These are phyloP conservation scores for Rhyacophila evoluta DNA, from an alignment of 2,888 invertebrate species.

Conservation along the genomic window DNA sequence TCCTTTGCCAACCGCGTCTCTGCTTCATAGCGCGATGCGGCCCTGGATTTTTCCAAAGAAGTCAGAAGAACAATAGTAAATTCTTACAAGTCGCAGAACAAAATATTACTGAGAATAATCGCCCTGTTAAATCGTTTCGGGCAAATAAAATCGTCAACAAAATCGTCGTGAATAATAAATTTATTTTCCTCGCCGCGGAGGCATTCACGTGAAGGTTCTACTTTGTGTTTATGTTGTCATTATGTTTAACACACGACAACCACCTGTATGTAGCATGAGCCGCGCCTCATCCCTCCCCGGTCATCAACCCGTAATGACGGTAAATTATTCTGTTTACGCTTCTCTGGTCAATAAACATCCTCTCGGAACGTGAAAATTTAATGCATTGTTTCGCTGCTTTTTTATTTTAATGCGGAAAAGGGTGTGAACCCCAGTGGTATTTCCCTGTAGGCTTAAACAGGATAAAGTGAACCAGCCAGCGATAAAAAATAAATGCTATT, in stretches of 20 bases:
- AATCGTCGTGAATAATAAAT: background rate
- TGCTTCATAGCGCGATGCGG: no score
- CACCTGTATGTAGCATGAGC: slow-evolving; percentile 5
- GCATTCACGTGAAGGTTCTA: slow-evolving; percentile 5
- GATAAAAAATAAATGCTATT: background rate
- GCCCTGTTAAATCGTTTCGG: background rate
- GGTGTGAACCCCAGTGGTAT: background rate
- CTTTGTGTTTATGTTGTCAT: slow-evolving; percentile 24
- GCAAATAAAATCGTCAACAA: background rate
- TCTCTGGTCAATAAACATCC: slow-evolving; percentile 22
- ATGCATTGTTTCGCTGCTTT: slow-evolving; percentile 1
- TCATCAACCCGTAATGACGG: slow-evolving; percentile 10
- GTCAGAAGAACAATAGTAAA: no score
- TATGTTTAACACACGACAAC: slow-evolving; percentile 16
- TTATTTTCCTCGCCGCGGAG: background rate
- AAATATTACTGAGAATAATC: slow-evolving; percentile 4
- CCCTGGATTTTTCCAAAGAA: no score
- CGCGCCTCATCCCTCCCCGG: background rate
- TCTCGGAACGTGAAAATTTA: background rate
- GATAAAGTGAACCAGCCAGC: background rate
- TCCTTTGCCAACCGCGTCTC: no score
- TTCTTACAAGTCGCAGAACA: background rate
- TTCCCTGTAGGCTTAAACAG: background rate
- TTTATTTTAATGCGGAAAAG: background rate
- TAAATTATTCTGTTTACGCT: slow-evolving; percentile 24